Percentiles rank a stretch among this genome's conserved stretches.
phyloP scores from a whole-genome alignment of 2,797 vertebrate species.

The Lemur catta region DNA sequence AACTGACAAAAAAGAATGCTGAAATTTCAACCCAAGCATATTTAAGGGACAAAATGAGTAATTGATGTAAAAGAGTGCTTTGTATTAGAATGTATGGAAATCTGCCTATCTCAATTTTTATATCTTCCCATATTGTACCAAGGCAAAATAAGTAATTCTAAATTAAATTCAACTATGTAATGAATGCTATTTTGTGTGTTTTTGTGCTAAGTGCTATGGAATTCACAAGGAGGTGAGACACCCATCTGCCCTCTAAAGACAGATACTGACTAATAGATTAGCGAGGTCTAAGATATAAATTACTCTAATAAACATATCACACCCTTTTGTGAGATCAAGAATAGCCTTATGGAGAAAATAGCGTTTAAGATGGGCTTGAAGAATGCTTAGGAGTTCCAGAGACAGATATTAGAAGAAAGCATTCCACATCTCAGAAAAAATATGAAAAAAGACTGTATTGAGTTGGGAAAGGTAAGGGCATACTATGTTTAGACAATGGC shows the following conservation, averaged over 20 bases:
- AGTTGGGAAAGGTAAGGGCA: not conserved
- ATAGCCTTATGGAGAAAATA: not conserved
- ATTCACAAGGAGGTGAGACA: not conserved
- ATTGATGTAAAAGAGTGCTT: conserved; percentile 61
- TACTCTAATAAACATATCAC: not conserved
- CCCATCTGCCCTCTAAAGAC: not conserved
- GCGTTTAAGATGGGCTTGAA: not conserved
- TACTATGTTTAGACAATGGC: not conserved
- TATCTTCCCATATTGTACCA: not conserved
- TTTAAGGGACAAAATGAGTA: conserved; percentile 45
- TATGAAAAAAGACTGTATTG: not conserved
- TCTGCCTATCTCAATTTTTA: not conserved
- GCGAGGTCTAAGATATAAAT: not conserved
- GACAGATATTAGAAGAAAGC: not conserved
- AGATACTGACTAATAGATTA: not conserved
- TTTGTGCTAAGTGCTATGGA: not conserved
- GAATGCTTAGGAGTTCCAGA: not conserved
- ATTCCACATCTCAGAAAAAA: not conserved
- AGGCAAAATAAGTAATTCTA: conserved; percentile 39
- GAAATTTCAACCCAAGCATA: conserved; percentile 61
- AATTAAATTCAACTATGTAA: not conserved
- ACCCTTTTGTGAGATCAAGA: not conserved
- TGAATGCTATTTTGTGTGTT: not conserved
- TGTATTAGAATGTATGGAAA: conserved; percentile 45
- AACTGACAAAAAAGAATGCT: conserved; percentile 66